Conservation (phyloP, 2,888 invertebrate genomes). For the Athalia rosae region DNA sequence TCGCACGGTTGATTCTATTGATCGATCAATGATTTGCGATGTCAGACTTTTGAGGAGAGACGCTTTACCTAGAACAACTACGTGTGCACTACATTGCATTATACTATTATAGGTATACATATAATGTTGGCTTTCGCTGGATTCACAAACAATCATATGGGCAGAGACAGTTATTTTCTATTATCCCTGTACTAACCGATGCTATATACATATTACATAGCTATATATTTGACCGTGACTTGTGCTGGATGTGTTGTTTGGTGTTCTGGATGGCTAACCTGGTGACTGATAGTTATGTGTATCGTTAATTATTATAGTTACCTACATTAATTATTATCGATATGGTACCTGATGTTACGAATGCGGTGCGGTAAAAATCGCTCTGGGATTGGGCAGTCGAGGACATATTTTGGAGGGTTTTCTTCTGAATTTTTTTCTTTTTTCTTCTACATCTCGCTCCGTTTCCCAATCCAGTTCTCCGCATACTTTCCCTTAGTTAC, state of each 20-base stretch:
- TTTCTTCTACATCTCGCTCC: neutral
- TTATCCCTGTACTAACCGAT: conserved; percentile 57
- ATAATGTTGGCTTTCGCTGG: conserved; percentile 67
- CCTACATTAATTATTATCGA: conserved; percentile 33
- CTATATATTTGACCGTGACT: conserved; percentile 50
- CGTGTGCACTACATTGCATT: conserved; percentile 52
- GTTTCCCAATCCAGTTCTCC: neutral
- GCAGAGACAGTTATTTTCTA: conserved; percentile 54
- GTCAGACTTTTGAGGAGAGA: conserved; percentile 23
- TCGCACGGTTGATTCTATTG: neutral
- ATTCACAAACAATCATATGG: conserved; percentile 60
- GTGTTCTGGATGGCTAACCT: conserved; percentile 70
- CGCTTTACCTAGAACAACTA: conserved; percentile 25
- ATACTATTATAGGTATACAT: neutral
- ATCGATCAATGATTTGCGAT: neutral
- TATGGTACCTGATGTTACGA: conserved; percentile 19
- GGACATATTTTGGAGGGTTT: conserved; percentile 38
- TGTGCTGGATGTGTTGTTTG: conserved; percentile 68
- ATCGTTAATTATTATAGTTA: conserved; percentile 45
- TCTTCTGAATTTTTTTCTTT: conserved; percentile 19
- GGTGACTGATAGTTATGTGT: conserved; percentile 63
- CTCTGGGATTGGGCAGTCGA: conserved; percentile 37
- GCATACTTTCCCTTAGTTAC: neutral
- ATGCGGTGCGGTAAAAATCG: conserved; percentile 19
- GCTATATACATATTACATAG: conserved; percentile 41